A percentile compares a stretch with the other conserved stretches of the same genome.
Evolutionary conservation across 1,140 invertebrate species (phyloP).

Genomic region (Aphaenogaster rudis): DNA sequence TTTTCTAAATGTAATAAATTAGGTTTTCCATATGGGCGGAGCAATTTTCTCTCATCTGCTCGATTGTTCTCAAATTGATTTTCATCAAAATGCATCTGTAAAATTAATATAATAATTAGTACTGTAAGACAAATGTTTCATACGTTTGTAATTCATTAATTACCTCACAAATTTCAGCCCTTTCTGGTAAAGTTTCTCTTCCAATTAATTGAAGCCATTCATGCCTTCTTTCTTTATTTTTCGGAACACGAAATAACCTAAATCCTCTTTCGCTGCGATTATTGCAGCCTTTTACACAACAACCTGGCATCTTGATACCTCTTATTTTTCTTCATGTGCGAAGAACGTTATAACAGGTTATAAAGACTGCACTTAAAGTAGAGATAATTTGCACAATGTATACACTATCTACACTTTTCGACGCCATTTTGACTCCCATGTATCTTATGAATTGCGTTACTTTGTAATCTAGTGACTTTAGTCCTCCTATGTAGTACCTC

Average conservation of each 20-base stretch:
- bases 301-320: not conserved
- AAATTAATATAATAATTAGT: slow-evolving; percentile 17
- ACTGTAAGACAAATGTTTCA: no score
- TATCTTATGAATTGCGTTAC: not conserved
- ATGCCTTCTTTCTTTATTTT: no score
- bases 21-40: not conserved
- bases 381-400: not conserved
- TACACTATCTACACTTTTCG: slow-evolving; percentile 6
- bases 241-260: no score
- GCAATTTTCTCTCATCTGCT: not conserved
- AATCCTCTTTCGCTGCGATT: no score
- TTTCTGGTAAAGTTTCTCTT: no score
- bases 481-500: no score
- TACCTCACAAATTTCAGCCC: no score
- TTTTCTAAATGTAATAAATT: slow-evolving; percentile 13
- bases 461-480: slow-evolving; percentile 8
- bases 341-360: not conserved
- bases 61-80: not conserved
- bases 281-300: no score
- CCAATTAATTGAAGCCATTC: no score
- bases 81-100: not conserved
- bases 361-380: not conserved
- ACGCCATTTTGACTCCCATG: not conserved
- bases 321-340: not conserved
- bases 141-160: no score